Percentiles rank a stretch among this genome's conserved stretches.
phyloP scores from a whole-genome alignment of 1,140 invertebrate species.

The Uloborus diversus region DNA sequence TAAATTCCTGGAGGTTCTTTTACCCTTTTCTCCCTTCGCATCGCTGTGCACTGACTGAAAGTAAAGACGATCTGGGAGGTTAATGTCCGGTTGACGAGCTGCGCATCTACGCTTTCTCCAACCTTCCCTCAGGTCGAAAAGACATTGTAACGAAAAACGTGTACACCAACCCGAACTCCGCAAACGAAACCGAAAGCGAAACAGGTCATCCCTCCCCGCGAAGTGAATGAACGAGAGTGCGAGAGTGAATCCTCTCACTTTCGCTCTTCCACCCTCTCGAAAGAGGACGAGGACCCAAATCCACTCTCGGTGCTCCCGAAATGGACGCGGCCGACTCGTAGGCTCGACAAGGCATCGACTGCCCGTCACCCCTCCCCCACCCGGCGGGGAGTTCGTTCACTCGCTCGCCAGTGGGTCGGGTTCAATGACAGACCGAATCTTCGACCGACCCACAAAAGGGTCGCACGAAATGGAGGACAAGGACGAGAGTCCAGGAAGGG shows the following conservation, averaged over 20 bases:
- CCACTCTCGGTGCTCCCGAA: background rate
- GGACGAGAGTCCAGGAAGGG: background rate
- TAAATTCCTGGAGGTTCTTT: too few relatives aligned
- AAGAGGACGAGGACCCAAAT: background rate
- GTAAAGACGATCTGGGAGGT: too few relatives aligned
- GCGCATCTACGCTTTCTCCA: too few relatives aligned
- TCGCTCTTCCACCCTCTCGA: too few relatives aligned
- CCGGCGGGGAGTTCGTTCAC: background rate
- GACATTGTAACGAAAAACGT: too few relatives aligned
- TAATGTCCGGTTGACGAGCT: too few relatives aligned
- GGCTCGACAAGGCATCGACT: background rate
- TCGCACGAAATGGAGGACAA: too few relatives aligned
- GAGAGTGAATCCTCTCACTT: too few relatives aligned
- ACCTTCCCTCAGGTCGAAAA: too few relatives aligned
- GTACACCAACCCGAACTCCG: too few relatives aligned
- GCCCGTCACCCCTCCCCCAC: slow-evolving; percentile 1
- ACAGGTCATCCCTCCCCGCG: background rate
- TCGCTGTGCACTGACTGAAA: too few relatives aligned
- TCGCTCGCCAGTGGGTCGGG: background rate
- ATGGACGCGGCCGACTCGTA: background rate
- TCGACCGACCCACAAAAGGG: slow-evolving; percentile 1
- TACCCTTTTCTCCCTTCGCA: too few relatives aligned
- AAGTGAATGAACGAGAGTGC: slow-evolving; percentile 27
- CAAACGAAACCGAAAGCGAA: slow-evolving; percentile 15
- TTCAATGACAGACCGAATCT: background rate